A percentile compares a stretch with the other conserved stretches of the same genome.
Conservation (phyloP, 2,888 invertebrate species). For the Alloscopus bannaensis region DNA sequence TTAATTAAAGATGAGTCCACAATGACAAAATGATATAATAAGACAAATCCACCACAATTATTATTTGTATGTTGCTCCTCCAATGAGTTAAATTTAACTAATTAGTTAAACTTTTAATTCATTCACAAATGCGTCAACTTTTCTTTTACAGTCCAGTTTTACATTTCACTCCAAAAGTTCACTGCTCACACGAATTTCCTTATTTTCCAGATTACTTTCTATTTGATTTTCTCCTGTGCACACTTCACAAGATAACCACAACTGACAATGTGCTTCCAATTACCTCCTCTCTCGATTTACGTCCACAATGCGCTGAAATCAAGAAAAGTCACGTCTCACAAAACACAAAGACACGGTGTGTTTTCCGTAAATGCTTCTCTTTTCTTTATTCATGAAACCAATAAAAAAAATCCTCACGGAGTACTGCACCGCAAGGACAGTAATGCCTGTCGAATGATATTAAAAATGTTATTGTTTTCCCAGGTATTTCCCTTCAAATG, state of each 20-base stretch:
- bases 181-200: too few species aligned
- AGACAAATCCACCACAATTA: too few species aligned
- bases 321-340: conserved; percentile 1
- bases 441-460: conserved; percentile 43
- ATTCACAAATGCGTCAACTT: not conserved
- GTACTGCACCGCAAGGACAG: conserved; percentile 29
- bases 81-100: too few species aligned
- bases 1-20: too few species aligned
- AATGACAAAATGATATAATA: too few species aligned
- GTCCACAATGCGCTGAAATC: not conserved
- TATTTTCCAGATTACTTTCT: too few species aligned
- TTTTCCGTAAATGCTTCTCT: conserved; percentile 10
- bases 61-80: too few species aligned
- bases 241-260: conserved; percentile 44
- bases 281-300: conserved; percentile 11
- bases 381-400: conserved; percentile 26
- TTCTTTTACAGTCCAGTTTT: not conserved
- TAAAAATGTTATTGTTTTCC: conserved; percentile 54
- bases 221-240: conserved; percentile 3
- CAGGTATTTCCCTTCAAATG: conserved; percentile 26
- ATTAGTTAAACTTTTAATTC: too few species aligned
- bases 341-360: not conserved
- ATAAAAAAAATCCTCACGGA: too few species aligned
- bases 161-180: not conserved
- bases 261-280: conserved; percentile 62